Evolutionary conservation across 30 jellyfish, hydroid and myxozoan genomes (phyloP).

Genomic region (Phacellophora camtschatica): DNA sequence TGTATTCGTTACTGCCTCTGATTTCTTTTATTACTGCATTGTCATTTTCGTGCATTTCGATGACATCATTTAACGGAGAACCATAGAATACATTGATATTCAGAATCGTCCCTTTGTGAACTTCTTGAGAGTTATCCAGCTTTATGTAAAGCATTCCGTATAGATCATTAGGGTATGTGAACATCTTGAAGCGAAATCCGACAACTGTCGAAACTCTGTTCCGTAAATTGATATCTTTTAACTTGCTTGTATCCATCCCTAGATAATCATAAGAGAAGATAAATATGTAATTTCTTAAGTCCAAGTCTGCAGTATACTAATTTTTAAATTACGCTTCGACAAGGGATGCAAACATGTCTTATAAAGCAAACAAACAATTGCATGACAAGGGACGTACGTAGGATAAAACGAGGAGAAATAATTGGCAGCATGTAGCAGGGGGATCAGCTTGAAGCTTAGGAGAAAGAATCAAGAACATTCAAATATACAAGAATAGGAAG

Average conservation of each 20-base stretch:
- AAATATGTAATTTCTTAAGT: too few species aligned
- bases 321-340: too few species aligned
- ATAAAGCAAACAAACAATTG: too few species aligned
- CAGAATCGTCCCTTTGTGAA: not conserved
- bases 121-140: not conserved
- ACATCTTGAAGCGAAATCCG: not conserved
- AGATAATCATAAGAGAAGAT: too few species aligned
- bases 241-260: not conserved
- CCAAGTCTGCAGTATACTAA: too few species aligned
- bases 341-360: too few species aligned
- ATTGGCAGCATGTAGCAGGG: too few species aligned
- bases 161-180: not conserved
- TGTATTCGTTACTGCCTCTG: not conserved
- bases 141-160: not conserved
- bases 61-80: not conserved
- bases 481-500: too few species aligned
- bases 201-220: not conserved
- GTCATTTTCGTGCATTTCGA: not conserved
- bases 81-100: not conserved
- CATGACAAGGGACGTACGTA: too few species aligned
- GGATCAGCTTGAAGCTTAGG: too few species aligned
- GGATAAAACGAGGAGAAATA: too few species aligned
- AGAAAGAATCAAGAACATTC: too few species aligned
- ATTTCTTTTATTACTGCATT: not conserved
- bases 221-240: not conserved